Evolutionary conservation across 1,140 invertebrate genomes (phyloP).

Genomic region (Amphibalanus amphitrite): DNA sequence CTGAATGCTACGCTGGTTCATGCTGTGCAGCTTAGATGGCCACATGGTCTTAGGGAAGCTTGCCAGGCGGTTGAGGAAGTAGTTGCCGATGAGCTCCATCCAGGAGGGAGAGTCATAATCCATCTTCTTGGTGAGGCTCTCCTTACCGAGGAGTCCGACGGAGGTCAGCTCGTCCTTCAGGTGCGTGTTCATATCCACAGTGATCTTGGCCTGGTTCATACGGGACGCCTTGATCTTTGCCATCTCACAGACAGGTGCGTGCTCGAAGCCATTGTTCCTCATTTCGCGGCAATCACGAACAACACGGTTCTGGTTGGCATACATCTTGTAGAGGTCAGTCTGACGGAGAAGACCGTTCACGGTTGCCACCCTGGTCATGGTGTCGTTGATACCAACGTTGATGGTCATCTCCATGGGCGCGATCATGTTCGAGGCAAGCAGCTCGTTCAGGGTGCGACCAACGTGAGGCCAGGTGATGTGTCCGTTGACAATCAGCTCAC

Average conservation of each 20-base stretch:
- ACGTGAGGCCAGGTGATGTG: not conserved
- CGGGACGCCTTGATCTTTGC: not conserved
- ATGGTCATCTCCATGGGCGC: not conserved
- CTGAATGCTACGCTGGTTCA: not conserved
- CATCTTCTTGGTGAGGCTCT: not conserved
- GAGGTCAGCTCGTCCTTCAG: not conserved
- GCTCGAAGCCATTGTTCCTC: not conserved
- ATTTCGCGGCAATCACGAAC: not conserved
- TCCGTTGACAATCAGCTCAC: not conserved
- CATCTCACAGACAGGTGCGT: not conserved
- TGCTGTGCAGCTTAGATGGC: not conserved
- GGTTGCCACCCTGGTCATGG: not conserved
- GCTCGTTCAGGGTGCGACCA: not conserved
- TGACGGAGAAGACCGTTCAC: not conserved
- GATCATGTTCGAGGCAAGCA: not conserved
- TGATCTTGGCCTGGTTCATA: not conserved
- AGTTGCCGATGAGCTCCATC: not conserved
- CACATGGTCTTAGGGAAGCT: not conserved
- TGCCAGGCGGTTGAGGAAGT: not conserved
- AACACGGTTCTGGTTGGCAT: not conserved
- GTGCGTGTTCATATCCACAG: not conserved
- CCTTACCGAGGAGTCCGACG: not conserved
- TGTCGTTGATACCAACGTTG: not conserved
- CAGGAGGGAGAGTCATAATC: not conserved
- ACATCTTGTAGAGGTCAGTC: not conserved